Evolutionary conservation across 2,888 invertebrate genomes (phyloP), one percentile per base, ranked within the genome.

Genomic region (Chromoteleia sp.): DNA sequence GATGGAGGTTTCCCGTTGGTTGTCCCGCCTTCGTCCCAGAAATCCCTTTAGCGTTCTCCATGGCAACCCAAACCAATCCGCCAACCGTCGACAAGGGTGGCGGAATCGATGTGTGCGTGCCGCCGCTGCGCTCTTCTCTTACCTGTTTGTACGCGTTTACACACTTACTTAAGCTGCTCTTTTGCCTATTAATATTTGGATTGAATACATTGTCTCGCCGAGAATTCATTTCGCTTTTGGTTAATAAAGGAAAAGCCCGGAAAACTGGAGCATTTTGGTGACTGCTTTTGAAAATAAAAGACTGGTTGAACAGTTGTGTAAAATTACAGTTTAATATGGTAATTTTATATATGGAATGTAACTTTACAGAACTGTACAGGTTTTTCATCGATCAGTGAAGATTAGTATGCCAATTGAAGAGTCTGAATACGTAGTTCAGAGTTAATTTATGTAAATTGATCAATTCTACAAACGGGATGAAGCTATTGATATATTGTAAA

Each of bases 11-110:
- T 90, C 87, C 78, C 90, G 87, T 86, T 87, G 84, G 86, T 87
- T 86, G 88, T 87, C 76, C 84, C 85, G 87, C 85, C 87, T 86
- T 86, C 86, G 85, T 84, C 82, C 78, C 82, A 81, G 87, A 85
- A 86, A 87, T 87, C 87, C 87, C 86, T 84, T 85, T 68, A 84
- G 83, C 81, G 86, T 88, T 91, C 89, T 87, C 90, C 91, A 91
- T 91, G 88, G 91, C 90, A 91, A 91, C 91, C 89, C 89, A 87
- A 86, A 88, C 86, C 89, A 88, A 89, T 90, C 89, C 90, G 87
- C 90, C 90, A 90, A 90, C 90, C 90, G 86, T 86, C 87, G 87
- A 86, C 90, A 87, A 88, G 86, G 84, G 85, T 89, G 86, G 86
- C 85, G 61, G 29, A 70, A 71, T 75, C 82, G 67, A 79, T 73